phyloP scores from a whole-genome alignment of 2,888 invertebrate species.

The Balanococcus diminutus region DNA sequence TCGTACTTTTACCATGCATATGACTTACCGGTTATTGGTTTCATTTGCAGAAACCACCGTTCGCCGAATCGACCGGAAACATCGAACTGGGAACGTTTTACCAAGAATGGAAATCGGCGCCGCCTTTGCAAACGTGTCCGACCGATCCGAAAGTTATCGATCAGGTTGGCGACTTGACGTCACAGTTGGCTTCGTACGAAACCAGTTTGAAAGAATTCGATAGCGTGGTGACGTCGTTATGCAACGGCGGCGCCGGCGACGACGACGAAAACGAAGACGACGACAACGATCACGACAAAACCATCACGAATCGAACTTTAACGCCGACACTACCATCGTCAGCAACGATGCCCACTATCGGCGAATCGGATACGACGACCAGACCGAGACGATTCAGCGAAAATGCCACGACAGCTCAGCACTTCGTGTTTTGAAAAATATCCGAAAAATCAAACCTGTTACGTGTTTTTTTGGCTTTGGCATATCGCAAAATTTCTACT shows the following conservation, averaged over 20 bases:
- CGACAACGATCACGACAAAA: not conserved
- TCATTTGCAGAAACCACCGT: constrained; percentile 77
- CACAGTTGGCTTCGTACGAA: constrained; percentile 77
- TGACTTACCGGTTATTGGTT: not conserved
- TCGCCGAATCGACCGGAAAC: constrained; percentile 74
- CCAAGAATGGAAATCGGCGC: constrained; percentile 78
- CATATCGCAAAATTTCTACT: not conserved
- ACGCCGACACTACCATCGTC: not conserved
- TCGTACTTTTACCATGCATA: not conserved
- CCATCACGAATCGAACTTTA: not conserved
- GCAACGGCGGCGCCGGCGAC: constrained; percentile 60
- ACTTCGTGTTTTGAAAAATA: not conserved
- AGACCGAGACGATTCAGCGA: not conserved
- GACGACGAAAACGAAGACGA: constrained; percentile 58
- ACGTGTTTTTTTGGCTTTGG: not conserved
- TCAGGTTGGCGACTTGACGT: constrained; percentile 70
- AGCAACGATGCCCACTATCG: not conserved
- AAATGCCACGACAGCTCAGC: not conserved
- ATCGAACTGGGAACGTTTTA: constrained; percentile 80
- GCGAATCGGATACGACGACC: not conserved
- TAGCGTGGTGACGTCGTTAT: constrained; percentile 74
- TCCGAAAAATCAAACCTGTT: not conserved
- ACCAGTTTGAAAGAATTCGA: constrained; percentile 78
- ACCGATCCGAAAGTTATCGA: constrained; percentile 65
- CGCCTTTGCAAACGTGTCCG: constrained; percentile 65